Evolutionary conservation across 2,888 invertebrate genomes (phyloP), one percentile per base, ranked within the genome.

Genomic region (Nomada hirtipes): DNA sequence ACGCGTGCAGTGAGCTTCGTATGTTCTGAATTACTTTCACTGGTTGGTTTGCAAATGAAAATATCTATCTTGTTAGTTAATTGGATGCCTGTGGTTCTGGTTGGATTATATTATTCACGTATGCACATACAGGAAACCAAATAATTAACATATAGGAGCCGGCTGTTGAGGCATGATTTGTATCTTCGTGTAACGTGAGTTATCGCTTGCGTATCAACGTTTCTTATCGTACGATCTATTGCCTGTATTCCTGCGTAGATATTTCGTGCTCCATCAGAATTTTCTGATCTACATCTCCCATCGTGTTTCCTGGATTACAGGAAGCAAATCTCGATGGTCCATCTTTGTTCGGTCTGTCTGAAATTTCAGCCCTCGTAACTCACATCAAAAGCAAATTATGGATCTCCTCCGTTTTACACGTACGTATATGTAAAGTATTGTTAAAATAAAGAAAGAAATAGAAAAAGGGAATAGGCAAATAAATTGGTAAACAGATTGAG

Each of bases 161-260:
- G 52, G 0, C 4, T 20, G 10, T 64, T 20, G n/a, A 55, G 15
- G 15, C 15, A 47, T 36, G 50, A 13, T 67, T 50, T 50, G 10
- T 18, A 52, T 59, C n/a, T 23, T 23, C 23, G 3, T 7, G n/a
- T 50, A 26, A 57, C 72, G 64, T 55, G 73, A 59, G 9, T 29
- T 79, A 79, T 79, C 80, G 53, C 26, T 50, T 23, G 9, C 36
- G 3, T 20, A 79, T 81, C 80, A 69, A 13, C n/a, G 20, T 18
- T 18, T 20, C 26, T 11, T 65, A 79, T 74, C 73, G 10, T 10
- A 18, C 64, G 10, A 79, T 79, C 73, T 72, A 57, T 70, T 77
- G 55, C 47, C 47, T 47, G 11, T 47, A 23, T 57, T 57, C 20
- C 23, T 20, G 2, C 23, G 9, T 50, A 57, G 50, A 69, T 65